Base-by-base conservation (phyloP, 2,888 invertebrate genomes). In the Metacarcinus magister region DNA sequence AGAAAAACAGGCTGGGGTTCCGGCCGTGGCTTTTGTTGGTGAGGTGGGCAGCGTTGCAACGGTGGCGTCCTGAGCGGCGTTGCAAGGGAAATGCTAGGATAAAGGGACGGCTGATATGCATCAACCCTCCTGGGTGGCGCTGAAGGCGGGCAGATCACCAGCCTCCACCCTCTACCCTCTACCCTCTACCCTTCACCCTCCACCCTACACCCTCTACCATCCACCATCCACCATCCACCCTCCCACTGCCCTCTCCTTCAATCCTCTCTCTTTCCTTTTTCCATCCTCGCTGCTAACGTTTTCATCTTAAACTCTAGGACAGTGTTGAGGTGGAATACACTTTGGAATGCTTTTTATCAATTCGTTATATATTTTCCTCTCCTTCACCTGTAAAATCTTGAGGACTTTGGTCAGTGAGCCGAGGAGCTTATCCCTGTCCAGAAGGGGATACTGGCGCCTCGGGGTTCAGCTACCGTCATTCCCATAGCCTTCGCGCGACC, bases 1-100 rank as follows among this genome's bases (percentile, higher is more conserved):
- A 46, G 95, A 95, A 95, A 95, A 95, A 95, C 93, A 95, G 93
- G 93, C 82, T 89, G 75, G 92, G 95, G 82, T 82, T 95, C 82
- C 48, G 92, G 95, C 54, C 43, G 32, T 23, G 82, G 95, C 95
- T 93, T 93, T 95, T 95, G 95, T 95, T 43, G 89, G 60, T 60
- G 54, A 82, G 95, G 95, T 60, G 95, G 95, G 54, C 60, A 93
- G 93, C 92, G 92, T 92, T 95, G 95, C 92, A 92, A 46, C 91
- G 75, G 95, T 32, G 60, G 92, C 46, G 95, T 32, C n/a, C 28
- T 46, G 87, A 46, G 67, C 95, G 60, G 60, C 32, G 92, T 92
- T 95, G 95, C 92, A 92, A 82, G 95, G 44, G 90, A 95, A 92
- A 92, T 92, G 95, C 46, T 28, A n/a, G 91, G 75, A 95, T 92